Base-by-base conservation (phyloP, 2,888 invertebrate genomes). In the Germaria angustata region DNA sequence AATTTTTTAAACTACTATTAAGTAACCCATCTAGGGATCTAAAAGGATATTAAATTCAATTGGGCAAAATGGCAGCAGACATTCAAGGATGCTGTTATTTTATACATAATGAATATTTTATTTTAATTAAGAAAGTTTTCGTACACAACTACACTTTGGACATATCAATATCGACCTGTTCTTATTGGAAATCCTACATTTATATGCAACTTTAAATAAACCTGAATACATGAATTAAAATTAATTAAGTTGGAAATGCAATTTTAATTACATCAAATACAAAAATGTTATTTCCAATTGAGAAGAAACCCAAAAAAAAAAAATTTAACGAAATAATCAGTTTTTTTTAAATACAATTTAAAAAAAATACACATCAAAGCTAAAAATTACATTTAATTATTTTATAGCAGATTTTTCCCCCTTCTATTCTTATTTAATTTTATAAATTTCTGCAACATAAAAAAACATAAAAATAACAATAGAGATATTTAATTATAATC, bases 401-500 rank as follows among this genome's bases (percentile, higher is more conserved):
- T 69, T 69, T 44, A 41, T 17, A 36, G 36, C n/a, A 59, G 20
- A 22, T 59, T 59, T 59, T n/a, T n/a, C n/a, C n/a, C n/a, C n/a
- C n/a, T 55, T 41, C 20, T 32, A 24, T 57, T 57, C 44, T 11
- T 28, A 57, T 32, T 57, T 32, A 22, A 32, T 41, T 69, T 55
- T n/a, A n/a, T n/a, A n/a, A n/a, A n/a, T 55, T 28, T 17, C 7
- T 66, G 17, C 34, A 11, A 20, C 22, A 28, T 28, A 6, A 28
- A 28, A 61, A 44, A 57, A 66, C 20, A 65, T 41, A 55, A 66
- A 61, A 77, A 77, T 53, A 78, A 61, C 53, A 65, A 68, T 51
- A 81, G 77, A 72, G 63, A 61, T 75, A 77, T 78, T 77, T 81
- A 73, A 77, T 77, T 77, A 69, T 69, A 77, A 77, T 69, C 61